Evolutionary conservation across 2,888 invertebrate genomes (phyloP).

Genomic region (Dynastes grantii): DNA sequence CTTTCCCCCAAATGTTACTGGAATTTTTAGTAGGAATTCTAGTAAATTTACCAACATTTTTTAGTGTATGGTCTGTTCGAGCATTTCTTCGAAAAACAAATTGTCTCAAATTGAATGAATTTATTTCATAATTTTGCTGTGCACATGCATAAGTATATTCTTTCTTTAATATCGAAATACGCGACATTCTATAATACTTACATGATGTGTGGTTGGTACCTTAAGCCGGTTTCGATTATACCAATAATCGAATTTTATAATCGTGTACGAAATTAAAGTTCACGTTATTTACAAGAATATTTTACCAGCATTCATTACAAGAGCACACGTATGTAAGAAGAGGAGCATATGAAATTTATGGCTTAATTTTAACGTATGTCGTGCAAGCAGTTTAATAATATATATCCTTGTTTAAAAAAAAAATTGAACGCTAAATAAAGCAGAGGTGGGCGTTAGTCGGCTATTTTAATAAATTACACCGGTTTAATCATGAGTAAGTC

Average conservation of each 20-base stretch:
- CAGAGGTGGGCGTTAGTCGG: no score
- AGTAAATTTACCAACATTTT: no score
- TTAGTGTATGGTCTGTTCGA: no score
- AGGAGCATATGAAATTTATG: slow-evolving; percentile 7
- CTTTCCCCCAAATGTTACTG: no score
- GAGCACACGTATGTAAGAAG: background rate
- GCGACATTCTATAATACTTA: background rate
- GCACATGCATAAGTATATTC: no score
- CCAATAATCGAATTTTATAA: slow-evolving; percentile 23
- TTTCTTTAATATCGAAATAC: background rate
- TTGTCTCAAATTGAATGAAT: no score
- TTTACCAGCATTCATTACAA: slow-evolving; percentile 27
- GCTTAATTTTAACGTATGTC: slow-evolving; percentile 7
- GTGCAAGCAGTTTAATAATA: background rate
- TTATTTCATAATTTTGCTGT: no score
- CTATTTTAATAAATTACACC: no score
- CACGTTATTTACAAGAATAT: slow-evolving; percentile 32
- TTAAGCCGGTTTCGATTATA: slow-evolving; percentile 19
- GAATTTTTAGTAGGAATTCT: no score
- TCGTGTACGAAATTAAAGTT: slow-evolving; percentile 23
- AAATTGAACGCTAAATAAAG: no score
- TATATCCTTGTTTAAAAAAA: background rate
- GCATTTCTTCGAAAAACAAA: no score
- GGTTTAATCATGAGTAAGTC: no score
- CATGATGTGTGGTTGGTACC: background rate